phyloP scores from a whole-genome alignment of 1,140 invertebrate genomes.

The Thalassaphorura encarpata region DNA sequence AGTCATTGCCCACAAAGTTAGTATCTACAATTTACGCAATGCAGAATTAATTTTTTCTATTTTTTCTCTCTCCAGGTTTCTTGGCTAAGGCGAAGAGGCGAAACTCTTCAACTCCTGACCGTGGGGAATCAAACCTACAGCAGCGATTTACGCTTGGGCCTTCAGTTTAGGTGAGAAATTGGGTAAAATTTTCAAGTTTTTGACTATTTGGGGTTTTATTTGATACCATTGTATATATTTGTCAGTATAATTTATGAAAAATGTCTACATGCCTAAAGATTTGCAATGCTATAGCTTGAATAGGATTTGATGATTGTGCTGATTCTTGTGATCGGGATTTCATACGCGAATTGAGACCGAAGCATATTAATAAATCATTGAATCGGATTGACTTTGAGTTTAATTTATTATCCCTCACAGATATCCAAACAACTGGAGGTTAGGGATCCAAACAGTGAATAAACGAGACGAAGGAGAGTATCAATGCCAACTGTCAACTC shows the following conservation, averaged over 20 bases:
- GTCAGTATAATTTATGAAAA: background rate
- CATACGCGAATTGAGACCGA: background rate
- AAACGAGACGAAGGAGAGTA: conserved; percentile 40
- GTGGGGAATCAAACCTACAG: conserved; percentile 46
- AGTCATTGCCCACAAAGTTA: too few relatives aligned
- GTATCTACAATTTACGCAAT: too few relatives aligned
- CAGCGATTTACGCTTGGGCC: conserved; percentile 41
- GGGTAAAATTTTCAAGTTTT: too few relatives aligned
- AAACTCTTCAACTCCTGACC: conserved; percentile 44
- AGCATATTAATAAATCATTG: background rate
- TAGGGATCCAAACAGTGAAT: conserved; percentile 33
- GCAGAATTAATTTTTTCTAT: too few relatives aligned
- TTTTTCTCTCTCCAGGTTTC: conserved; percentile 42
- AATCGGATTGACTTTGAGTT: background rate
- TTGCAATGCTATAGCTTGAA: too few relatives aligned
- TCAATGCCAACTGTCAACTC: conserved; percentile 41
- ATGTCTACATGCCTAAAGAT: background rate
- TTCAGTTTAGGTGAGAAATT: conserved; percentile 36
- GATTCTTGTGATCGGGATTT: background rate
- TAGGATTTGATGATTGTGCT: background rate
- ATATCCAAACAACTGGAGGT: conserved; percentile 41
- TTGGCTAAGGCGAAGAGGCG: conserved; percentile 43
- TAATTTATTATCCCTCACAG: conserved; percentile 16
- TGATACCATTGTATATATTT: too few relatives aligned
- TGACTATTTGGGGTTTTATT: too few relatives aligned